These are phyloP conservation scores for Moxostoma hubbsi DNA, from an alignment of 2,797 vertebrate genomes.

Conservation along the genomic window DNA sequence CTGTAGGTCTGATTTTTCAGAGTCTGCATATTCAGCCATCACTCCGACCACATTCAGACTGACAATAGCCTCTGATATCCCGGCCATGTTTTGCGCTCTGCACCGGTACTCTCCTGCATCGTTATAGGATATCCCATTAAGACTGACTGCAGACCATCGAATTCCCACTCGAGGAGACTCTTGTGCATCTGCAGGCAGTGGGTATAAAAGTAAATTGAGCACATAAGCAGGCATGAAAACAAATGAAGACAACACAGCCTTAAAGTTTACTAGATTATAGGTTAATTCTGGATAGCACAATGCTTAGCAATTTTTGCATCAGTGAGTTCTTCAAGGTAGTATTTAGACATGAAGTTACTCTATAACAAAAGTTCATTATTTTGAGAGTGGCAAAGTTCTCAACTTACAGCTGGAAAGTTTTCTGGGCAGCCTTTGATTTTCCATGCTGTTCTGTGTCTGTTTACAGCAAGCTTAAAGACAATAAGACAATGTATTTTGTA, in stretches of 20 bases:
- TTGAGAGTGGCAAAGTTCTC: not conserved
- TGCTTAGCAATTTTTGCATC: not conserved
- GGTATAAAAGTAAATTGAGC: not conserved
- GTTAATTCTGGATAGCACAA: not conserved
- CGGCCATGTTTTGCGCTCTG: constrained; percentile 91
- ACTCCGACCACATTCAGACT: constrained; percentile 86
- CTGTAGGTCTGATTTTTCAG: not conserved
- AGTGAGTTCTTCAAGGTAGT: not conserved
- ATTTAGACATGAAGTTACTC: not conserved
- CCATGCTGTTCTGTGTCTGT: constrained; percentile 52
- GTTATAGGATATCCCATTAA: constrained; percentile 86
- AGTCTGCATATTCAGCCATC: constrained; percentile 60
- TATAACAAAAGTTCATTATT: not conserved
- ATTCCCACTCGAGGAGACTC: constrained; percentile 87
- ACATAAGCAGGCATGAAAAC: not conserved
- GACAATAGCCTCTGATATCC: constrained; percentile 86
- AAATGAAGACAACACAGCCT: not conserved
- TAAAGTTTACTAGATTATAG: constrained; percentile 2
- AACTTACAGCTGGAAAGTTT: constrained; percentile 72
- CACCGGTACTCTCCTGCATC: constrained; percentile 92
- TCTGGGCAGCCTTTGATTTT: constrained; percentile 66
- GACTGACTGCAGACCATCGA: constrained; percentile 90
- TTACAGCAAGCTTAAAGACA: constrained; percentile 71
- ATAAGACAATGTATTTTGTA: constrained; percentile 6
- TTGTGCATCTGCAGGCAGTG: constrained; percentile 82